These are phyloP conservation scores for Zelleria hepariella DNA, from an alignment of 2,888 invertebrate genomes.

Conservation along the genomic window DNA sequence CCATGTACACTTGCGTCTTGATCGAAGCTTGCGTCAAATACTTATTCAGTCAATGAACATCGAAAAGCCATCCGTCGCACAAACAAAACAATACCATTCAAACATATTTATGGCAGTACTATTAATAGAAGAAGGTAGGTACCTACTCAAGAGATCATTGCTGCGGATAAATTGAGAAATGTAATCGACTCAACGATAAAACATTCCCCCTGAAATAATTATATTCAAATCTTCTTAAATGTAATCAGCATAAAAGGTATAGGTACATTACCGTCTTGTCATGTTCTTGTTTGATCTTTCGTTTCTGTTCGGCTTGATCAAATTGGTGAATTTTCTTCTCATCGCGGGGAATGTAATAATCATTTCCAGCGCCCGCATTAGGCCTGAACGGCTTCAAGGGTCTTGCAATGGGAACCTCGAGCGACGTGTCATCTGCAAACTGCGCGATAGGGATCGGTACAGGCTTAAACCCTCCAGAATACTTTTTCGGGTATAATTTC, in stretches of 20 bases:
- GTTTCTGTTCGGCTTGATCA: slow-evolving; percentile 66
- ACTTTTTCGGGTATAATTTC: slow-evolving; percentile 72
- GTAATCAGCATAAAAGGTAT: neutral
- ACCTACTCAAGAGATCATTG: too few species aligned
- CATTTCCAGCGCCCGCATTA: slow-evolving; percentile 33
- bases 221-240: neutral
- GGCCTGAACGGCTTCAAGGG: slow-evolving; percentile 50
- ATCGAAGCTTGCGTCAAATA: too few species aligned
- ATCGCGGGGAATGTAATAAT: slow-evolving; percentile 31
- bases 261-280: slow-evolving; percentile 18
- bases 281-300: slow-evolving; percentile 47
- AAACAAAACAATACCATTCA: neutral
- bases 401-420: slow-evolving; percentile 55
- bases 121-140: too few species aligned
- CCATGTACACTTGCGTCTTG: too few species aligned
- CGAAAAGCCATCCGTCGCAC: too few species aligned
- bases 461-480: slow-evolving; percentile 57
- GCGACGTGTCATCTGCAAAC: slow-evolving; percentile 33
- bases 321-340: slow-evolving; percentile 51
- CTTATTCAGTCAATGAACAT: neutral
- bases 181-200: neutral
- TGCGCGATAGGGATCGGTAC: slow-evolving; percentile 52
- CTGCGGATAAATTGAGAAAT: too few species aligned
- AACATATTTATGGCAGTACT: too few species aligned
- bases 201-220: neutral